A percentile compares a stretch with the other conserved stretches of the same genome.
Conservation (phyloP, 2,797 vertebrate species). For the Leptatherina wallacei region DNA sequence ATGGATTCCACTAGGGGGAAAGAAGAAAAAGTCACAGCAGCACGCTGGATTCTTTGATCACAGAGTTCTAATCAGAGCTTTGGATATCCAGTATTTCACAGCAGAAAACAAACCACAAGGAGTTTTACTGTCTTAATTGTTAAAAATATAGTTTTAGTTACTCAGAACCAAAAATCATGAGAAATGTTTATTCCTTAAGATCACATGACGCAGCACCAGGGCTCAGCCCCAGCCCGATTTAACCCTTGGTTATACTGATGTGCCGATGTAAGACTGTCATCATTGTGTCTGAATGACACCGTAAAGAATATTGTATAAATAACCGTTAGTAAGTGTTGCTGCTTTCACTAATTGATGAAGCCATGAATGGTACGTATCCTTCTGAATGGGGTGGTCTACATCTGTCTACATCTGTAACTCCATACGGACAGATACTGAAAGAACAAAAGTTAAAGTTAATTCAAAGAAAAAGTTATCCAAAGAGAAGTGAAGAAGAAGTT, state of each 20-base stretch:
- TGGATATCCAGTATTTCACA: no score
- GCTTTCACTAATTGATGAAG: not conserved
- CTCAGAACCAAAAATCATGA: no score
- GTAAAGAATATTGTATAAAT: not conserved
- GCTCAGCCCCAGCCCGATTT: not conserved
- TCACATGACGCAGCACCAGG: no score
- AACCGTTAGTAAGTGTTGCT: not conserved
- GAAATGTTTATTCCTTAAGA: no score
- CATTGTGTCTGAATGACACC: not conserved
- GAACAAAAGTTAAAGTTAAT: not conserved
- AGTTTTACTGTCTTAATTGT: no score
- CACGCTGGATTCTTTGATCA: no score
- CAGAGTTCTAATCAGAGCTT: no score
- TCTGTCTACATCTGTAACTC: not conserved
- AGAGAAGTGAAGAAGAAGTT: not conserved
- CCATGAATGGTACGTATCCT: not conserved
- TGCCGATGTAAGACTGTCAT: not conserved
- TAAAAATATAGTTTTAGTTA: no score
- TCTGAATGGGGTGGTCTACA: no score
- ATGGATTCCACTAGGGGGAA: no score
- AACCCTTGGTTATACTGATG: not conserved
- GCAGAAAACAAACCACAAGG: no score
- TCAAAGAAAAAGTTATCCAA: not conserved
- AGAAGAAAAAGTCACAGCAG: no score
- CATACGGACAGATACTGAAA: not conserved